Evolutionary conservation across 2,888 invertebrate genomes (phyloP).

Genomic region (Apantesis nais): DNA sequence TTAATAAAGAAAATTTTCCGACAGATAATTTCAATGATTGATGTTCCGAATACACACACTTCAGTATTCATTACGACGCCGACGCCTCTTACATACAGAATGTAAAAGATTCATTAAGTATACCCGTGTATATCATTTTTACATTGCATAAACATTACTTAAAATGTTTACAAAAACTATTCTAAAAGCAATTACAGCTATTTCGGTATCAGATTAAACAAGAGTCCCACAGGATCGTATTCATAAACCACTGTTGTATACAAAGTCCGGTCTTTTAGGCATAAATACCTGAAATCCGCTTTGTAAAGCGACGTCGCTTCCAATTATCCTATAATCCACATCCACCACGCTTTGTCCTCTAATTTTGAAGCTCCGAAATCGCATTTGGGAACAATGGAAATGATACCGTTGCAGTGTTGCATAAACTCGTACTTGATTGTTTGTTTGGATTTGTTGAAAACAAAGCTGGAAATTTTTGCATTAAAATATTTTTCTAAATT

Average conservation of each 20-base stretch:
- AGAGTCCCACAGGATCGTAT: slow-evolving; percentile 43
- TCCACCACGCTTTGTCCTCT: slow-evolving; percentile 58
- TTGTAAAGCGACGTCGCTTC: slow-evolving; percentile 52
- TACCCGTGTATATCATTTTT: too few relatives aligned
- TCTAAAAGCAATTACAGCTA: slow-evolving; percentile 17
- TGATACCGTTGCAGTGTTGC: slow-evolving; percentile 12
- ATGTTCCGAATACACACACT: too few relatives aligned
- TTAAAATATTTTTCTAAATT: neutral
- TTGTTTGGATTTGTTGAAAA: slow-evolving; percentile 5
- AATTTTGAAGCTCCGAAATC: slow-evolving; percentile 50
- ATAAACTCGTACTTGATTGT: slow-evolving; percentile 7
- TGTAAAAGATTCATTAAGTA: too few relatives aligned
- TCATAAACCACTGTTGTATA: slow-evolving; percentile 41
- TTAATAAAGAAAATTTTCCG: too few relatives aligned
- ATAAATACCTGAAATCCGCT: slow-evolving; percentile 56
- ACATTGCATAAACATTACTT: neutral
- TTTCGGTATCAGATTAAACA: slow-evolving; percentile 41
- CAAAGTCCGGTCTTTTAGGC: slow-evolving; percentile 44
- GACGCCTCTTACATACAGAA: too few relatives aligned
- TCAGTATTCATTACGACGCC: too few relatives aligned
- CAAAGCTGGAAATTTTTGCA: neutral
- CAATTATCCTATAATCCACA: slow-evolving; percentile 66
- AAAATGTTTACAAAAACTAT: slow-evolving; percentile 3
- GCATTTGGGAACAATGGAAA: slow-evolving; percentile 30
- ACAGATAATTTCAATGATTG: too few relatives aligned